Conservation (phyloP, 30 jellyfish, hydroid and myxozoan genomes). For the Catostylus mosaicus region DNA sequence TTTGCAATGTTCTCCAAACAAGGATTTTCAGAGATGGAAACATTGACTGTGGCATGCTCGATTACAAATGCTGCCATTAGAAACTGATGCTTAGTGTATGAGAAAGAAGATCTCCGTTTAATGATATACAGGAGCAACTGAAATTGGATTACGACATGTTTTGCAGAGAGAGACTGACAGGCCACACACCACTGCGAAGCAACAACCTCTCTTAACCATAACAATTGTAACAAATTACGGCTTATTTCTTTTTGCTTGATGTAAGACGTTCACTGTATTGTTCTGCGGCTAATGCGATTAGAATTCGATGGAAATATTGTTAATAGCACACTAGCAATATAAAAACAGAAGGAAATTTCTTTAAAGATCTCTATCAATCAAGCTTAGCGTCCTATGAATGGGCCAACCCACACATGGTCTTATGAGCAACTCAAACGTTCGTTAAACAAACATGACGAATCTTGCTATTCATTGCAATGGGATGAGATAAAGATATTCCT, state of each 20-base stretch:
- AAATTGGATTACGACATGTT: neutral
- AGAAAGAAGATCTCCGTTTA: no score
- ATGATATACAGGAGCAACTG: no score
- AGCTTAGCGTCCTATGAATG: neutral
- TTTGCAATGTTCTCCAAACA: neutral
- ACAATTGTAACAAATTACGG: slow-evolving; percentile 7
- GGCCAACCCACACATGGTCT: neutral
- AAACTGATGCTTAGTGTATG: no score
- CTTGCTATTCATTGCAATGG: neutral
- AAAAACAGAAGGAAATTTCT: neutral
- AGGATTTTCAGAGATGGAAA: neutral
- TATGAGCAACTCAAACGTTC: neutral
- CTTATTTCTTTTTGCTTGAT: neutral
- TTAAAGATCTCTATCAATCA: neutral
- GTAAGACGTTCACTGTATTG: neutral
- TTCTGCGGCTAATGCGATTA: slow-evolving; percentile 15
- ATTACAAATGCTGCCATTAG: no score
- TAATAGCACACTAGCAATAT: neutral
- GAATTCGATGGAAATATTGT: slow-evolving; percentile 9
- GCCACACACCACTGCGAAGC: slow-evolving; percentile 10
- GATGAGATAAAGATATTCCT: neutral
- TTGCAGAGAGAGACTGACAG: neutral
- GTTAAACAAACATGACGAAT: neutral
- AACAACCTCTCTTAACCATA: neutral
- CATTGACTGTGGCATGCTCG: neutral